Evolutionary conservation across 1,140 invertebrate genomes (phyloP), one percentile per base, ranked within the genome.

Genomic region (Cotesia chilonis): DNA sequence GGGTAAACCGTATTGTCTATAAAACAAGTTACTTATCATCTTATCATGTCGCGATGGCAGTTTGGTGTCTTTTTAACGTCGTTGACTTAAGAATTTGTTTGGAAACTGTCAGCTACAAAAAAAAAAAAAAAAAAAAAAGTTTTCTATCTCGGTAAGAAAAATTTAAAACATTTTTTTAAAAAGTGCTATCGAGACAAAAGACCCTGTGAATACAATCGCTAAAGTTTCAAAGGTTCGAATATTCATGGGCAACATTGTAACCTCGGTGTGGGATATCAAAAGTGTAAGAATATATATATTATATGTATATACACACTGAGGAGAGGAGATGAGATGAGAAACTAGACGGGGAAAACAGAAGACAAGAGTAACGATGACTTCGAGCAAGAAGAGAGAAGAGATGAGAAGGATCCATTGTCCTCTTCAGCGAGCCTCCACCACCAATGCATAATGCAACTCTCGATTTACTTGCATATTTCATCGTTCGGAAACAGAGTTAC

Each of bases 391-490:
- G 12, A 51, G 17, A 51, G 65, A 66, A n/a, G 64, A 52, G 9
- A 17, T 3, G 37, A 47, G 28, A 47, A 55, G n/a, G 54, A 67
- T 72, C 70, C 70, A 67, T 72, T 72, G 70, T 68, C 71, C 66
- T 63, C 71, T 61, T 60, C 67, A 36, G 38, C 61, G 10, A 28
- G 57, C 66, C 14, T 41, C 17, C 55, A 35, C 66, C 59, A 59
- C 67, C 60, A 61, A 75, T 75, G 74, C 74, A 75, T 75, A 75
- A 75, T 75, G 70, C 63, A 75, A 73, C 68, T 68, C 69, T 75
- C 74, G 68, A 75, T 75, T 75, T 75, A 70, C 28, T 61, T 75
- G 68, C 71, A 75, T 75, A 70, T 73, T 75, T 75, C 71, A 75
- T 75, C 71, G 64, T 75, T 73, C 28, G 51, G 64, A 71, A 75